Evolutionary conservation across 2,797 vertebrate species (phyloP).

Genomic region (Lagothrix lagotricha): DNA sequence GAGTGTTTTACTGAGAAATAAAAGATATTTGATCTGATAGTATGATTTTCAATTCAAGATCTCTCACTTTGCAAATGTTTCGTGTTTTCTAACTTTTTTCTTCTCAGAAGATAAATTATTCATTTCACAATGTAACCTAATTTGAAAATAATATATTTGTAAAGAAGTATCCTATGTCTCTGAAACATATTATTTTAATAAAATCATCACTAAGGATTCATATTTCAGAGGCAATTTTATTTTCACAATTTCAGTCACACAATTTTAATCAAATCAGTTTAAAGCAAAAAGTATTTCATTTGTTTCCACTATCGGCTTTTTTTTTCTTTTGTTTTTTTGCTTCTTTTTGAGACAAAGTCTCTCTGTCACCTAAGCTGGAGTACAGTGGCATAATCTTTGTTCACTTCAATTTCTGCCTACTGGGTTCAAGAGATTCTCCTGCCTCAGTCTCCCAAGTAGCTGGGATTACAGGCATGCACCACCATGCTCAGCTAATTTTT

Average conservation of each 20-base stretch:
- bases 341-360: not conserved
- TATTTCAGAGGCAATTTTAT: not conserved
- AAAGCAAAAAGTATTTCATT: not conserved
- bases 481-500: not conserved
- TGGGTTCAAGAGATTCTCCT: not conserved
- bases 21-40: not conserved
- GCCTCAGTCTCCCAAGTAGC: not conserved
- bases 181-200: not conserved
- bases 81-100: not conserved
- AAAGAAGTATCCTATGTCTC: not conserved
- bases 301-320: not conserved
- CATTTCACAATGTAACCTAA: not conserved
- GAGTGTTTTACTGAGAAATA: not conserved
- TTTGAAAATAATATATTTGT: not conserved
- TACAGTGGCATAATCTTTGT: not conserved
- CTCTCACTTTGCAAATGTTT: not conserved
- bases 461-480: not conserved
- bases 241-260: not conserved
- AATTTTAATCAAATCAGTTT: not conserved
- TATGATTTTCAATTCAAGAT: not conserved
- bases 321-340: not conserved
- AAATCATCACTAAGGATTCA: not conserved
- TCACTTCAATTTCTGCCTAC: not conserved
- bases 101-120: not conserved
- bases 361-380: not conserved